Base-by-base conservation (phyloP, 2,888 invertebrate genomes). In the Coecobrya sp. region DNA sequence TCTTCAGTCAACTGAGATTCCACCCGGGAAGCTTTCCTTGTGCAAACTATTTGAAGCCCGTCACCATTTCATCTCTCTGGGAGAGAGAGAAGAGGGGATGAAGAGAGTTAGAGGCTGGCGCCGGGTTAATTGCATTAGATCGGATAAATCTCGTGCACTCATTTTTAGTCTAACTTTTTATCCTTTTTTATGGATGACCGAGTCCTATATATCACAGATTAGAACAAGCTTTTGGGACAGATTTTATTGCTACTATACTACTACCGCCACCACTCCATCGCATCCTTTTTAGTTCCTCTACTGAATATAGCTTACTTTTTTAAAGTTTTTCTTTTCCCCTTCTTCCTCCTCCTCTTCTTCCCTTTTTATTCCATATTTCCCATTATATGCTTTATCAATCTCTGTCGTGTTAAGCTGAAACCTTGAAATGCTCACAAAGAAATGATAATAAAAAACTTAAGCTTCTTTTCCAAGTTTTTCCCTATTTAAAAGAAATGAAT, bases 111-210 rank as follows among this genome's bases (percentile, higher is more conserved):
- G 55, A 84, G 88, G 36, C 92, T 92, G 92, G 92, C 92, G 92
- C 92, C 92, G 92, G 88, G 84, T 92, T 88, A 92, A 92, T 92
- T 88, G 92, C 92, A 88, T 92, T 92, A 82, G 55, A 92, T 87
- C 86, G 73, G 89, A 89, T 82, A 59, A 89, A 84, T 68, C 81
- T 85, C 85, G 8, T 81, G 70, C 70, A 49, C 88, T 52, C 89
- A 86, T 73, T 90, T 86, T 90, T 90, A 90, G 45, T 59, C 52
- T 42, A 85, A 73, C 89, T 89, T 70, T 81, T 82, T 84, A 89
- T 84, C 89, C 73, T 73, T 89, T 89, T 84, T 84, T 84, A 82
- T 84, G 89, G 89, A 89, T 84, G 73, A 84, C 89, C 73, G 84
- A 45, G 22, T 73, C 52, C 82, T 91, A 73, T 91, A 86, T 87